Percentiles rank a stretch among this genome's conserved stretches.
Evolutionary conservation across 2,797 vertebrate genomes (phyloP).

Genomic region (Pygocentrus nattereri): DNA sequence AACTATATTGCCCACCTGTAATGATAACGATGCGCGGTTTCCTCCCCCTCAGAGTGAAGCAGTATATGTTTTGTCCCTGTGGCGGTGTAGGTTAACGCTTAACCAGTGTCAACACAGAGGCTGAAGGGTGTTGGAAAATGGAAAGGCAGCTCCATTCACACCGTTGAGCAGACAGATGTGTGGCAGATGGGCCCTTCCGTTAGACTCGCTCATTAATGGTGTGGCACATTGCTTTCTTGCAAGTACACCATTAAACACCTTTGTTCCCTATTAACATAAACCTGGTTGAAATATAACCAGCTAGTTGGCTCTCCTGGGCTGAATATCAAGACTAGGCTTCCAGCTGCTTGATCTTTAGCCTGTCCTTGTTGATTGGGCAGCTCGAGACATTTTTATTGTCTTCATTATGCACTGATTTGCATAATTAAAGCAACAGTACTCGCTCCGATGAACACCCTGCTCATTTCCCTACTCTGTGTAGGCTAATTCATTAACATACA

Average conservation of each 20-base stretch:
- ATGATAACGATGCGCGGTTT: too few relatives aligned
- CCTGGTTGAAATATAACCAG: slow-evolving; percentile 9
- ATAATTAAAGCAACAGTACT: neutral
- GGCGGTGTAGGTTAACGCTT: slow-evolving; percentile 47
- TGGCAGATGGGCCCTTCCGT: neutral
- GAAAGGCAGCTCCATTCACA: neutral
- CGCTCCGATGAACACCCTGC: too few relatives aligned
- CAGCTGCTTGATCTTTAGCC: slow-evolving; percentile 5
- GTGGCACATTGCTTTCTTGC: neutral
- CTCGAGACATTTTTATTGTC: neutral
- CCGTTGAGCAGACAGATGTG: slow-evolving; percentile 1
- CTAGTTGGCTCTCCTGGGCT: neutral
- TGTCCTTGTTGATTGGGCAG: neutral
- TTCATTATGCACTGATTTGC: neutral
- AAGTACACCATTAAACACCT: neutral
- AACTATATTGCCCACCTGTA: too few relatives aligned
- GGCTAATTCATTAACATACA: neutral
- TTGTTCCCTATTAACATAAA: neutral
- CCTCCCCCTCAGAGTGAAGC: too few relatives aligned
- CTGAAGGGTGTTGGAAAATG: slow-evolving; percentile 27
- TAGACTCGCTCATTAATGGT: neutral
- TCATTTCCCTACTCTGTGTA: neutral
- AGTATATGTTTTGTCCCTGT: neutral
- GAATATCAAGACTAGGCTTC: neutral
- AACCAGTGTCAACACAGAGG: slow-evolving; percentile 47